Evolutionary conservation across 2,113 vertebrate species (phyloP).

Genomic region (Herpetotheres cachinnans): DNA sequence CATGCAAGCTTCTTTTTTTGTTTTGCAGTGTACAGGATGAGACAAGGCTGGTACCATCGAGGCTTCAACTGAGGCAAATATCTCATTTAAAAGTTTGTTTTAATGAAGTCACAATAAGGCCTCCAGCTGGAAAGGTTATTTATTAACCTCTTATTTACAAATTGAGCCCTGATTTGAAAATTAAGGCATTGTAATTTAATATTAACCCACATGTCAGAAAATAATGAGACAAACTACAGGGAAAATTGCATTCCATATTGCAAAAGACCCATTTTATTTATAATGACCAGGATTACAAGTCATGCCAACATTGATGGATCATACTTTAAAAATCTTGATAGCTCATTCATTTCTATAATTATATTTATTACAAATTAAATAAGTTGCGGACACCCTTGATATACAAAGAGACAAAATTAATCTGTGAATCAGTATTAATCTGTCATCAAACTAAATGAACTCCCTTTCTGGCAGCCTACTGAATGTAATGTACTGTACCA

Average conservation of each 20-base stretch:
- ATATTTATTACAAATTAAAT: constrained; percentile 84
- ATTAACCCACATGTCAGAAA: constrained; percentile 80
- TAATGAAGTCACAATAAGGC: constrained; percentile 42
- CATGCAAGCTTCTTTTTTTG: accelerated
- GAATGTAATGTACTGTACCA: constrained; percentile 28
- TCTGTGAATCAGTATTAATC: constrained; percentile 84
- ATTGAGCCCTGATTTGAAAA: constrained; percentile 79
- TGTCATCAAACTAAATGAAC: constrained; percentile 73
- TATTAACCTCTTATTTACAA: constrained; percentile 79
- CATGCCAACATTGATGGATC: constrained; percentile 86
- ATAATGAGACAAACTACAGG: constrained; percentile 79
- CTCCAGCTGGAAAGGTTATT: constrained; percentile 76
- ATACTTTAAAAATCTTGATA: constrained; percentile 83
- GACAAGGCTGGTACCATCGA: not conserved
- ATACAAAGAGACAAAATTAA: constrained; percentile 83
- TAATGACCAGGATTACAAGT: constrained; percentile 80
- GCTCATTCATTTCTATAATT: constrained; percentile 93
- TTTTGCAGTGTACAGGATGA: not conserved
- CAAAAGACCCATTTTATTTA: constrained; percentile 79
- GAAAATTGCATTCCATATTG: constrained; percentile 81
- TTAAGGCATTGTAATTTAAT: constrained; percentile 80
- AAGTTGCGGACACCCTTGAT: constrained; percentile 79
- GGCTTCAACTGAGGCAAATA: not conserved
- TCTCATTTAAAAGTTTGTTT: constrained; percentile 55
- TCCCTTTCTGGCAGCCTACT: constrained; percentile 65